Conservation (phyloP, 92 coral and sea anemone genomes). For the Umimayanthus chanpuru region DNA sequence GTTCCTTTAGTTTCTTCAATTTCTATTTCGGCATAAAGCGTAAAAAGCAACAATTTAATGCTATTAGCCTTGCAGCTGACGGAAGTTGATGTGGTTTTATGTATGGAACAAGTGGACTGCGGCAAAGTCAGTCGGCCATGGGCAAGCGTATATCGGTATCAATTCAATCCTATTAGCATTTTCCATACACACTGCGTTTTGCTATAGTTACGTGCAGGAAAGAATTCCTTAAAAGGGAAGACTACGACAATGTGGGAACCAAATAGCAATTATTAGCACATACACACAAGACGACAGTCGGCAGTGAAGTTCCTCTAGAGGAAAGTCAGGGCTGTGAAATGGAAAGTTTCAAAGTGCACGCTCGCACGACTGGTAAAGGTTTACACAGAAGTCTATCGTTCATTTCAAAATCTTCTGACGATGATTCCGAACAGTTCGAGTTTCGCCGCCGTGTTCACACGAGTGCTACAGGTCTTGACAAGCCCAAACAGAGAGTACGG, state of each 20-base stretch:
- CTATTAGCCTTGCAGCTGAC: no score
- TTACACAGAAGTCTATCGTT: slow-evolving; percentile 33
- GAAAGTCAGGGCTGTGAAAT: neutral
- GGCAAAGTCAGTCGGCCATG: neutral
- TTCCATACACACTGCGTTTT: slow-evolving; percentile 8
- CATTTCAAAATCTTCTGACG: slow-evolving; percentile 28
- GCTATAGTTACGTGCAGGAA: slow-evolving; percentile 24
- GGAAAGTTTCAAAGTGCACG: neutral
- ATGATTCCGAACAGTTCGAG: slow-evolving; percentile 24
- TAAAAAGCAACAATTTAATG: no score
- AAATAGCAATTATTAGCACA: neutral
- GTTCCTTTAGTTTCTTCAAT: no score
- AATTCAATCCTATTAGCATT: neutral
- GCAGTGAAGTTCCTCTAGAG: no score
- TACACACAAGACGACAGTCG: neutral
- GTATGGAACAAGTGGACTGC: neutral
- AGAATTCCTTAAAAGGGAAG: neutral
- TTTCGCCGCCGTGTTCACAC: slow-evolving; percentile 42
- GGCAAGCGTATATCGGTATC: neutral
- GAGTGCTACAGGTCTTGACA: slow-evolving; percentile 25
- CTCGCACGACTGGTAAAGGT: neutral
- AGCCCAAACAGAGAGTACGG: slow-evolving; percentile 19
- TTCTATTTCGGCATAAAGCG: no score
- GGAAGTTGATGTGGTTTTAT: no score
- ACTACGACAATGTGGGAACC: neutral